Evolutionary conservation across 2,797 vertebrate species (phyloP).

Genomic region (Hippopotamyrus pictus): DNA sequence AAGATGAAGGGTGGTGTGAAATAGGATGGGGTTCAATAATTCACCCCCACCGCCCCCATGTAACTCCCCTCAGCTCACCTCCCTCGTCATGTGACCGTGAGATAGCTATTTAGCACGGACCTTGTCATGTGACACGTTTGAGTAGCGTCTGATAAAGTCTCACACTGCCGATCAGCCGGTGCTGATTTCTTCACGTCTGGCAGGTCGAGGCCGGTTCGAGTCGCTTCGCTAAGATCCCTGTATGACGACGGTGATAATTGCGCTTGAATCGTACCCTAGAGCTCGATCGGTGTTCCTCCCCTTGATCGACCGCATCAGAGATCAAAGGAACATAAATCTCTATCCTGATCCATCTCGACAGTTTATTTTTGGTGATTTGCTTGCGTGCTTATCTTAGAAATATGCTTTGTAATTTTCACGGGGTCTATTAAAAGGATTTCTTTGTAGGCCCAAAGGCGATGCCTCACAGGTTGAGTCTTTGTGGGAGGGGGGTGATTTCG

Average conservation of each 20-base stretch:
- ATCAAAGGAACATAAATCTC: background rate
- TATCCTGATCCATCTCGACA: background rate
- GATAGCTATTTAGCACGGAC: slow-evolving; percentile 24
- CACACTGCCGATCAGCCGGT: background rate
- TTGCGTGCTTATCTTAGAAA: background rate
- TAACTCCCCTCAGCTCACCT: slow-evolving; percentile 20
- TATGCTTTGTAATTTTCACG: background rate
- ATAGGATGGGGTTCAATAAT: slow-evolving; percentile 63
- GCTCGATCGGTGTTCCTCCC: background rate
- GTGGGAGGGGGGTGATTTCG: background rate
- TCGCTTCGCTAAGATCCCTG: background rate
- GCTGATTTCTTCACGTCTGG: background rate
- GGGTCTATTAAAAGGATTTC: background rate
- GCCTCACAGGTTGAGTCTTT: background rate
- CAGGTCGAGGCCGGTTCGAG: background rate
- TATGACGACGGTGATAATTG: background rate
- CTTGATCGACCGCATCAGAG: background rate
- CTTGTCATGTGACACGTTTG: background rate
- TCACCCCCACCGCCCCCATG: slow-evolving; percentile 9
- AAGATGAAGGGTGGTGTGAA: slow-evolving; percentile 56
- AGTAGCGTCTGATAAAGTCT: background rate
- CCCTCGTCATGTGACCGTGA: slow-evolving; percentile 24
- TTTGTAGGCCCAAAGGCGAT: background rate
- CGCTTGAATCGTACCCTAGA: background rate
- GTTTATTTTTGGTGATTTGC: slow-evolving; percentile 9